Base-by-base conservation (phyloP, 2,797 vertebrate species). In the Ctenopoma kingsleyae region DNA sequence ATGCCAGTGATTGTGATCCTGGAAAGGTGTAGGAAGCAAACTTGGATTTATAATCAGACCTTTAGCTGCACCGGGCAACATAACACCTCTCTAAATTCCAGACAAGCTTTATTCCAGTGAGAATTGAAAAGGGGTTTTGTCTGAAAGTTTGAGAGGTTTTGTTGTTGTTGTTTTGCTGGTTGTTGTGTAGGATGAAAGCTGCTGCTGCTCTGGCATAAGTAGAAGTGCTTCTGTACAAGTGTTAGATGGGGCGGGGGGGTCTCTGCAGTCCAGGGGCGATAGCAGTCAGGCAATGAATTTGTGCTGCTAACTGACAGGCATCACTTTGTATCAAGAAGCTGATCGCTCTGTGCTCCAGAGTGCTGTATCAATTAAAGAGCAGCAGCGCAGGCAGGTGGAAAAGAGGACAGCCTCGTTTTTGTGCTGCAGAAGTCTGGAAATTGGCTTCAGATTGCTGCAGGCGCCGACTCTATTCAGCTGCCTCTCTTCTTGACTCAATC, bases 401-500 rank as follows among this genome's bases (percentile, higher is more conserved):
- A 71, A 65, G 81, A 88, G 80, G 84, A 85, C 78, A 57, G 84
- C 77, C 82, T 87, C 71, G 67, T 87, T 82, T 78, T 71, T 71
- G 74, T 52, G 78, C 79, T 50, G 84, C 87, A 69, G 78, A 75
- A 49, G 67, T 80, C 65, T 73, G 74, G 53, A 88, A 84, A 88
- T 89, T 87, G 82, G 83, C 78, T 78, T 81, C 77, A 75, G 81
- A 80, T 83, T 83, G 87, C 84, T 85, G 75, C 79, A 69, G 89
- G 83, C 71, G 2, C 43, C 5, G 76, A 72, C 78, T 86, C 80
- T 41, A 63, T 87, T 87, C 78, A 83, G 68, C 59, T 71, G 19
- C 23, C 60, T 67, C 62, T 74, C 73, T 60, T 64, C 82, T 67
- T 84, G 71, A 78, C 60, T 86, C 81, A 71, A 69, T 80, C 74